Conservation (phyloP, 2,113 vertebrate genomes). For the Mastomys coucha region DNA sequence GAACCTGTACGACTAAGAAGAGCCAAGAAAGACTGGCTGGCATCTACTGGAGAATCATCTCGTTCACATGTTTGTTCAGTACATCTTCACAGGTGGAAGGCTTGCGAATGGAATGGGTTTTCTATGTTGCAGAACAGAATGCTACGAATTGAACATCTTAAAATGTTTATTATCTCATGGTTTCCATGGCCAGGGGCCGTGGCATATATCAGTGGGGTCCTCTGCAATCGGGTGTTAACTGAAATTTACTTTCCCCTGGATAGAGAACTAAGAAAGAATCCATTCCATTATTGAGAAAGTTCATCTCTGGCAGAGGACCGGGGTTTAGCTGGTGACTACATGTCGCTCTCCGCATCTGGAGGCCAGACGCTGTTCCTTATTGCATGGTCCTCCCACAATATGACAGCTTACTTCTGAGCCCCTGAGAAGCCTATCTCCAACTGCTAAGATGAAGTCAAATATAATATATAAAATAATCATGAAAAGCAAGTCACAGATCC, state of each 20-base stretch:
- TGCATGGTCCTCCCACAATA: not conserved
- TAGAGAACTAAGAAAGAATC: not conserved
- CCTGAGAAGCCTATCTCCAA: not conserved
- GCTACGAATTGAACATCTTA: not conserved
- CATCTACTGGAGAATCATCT: not conserved
- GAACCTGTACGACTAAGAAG: not conserved
- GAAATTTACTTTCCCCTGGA: not conserved
- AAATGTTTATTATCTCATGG: not conserved
- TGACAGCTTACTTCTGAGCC: not conserved
- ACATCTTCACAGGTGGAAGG: not conserved
- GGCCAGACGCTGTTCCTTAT: not conserved
- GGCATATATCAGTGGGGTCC: not conserved
- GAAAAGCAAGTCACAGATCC: not conserved
- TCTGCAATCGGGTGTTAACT: not conserved
- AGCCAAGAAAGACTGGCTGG: not conserved
- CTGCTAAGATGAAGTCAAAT: not conserved
- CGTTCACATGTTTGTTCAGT: not conserved
- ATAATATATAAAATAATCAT: not conserved
- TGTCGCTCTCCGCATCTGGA: not conserved
- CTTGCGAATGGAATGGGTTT: not conserved
- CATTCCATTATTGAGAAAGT: not conserved
- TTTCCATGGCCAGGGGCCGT: not conserved
- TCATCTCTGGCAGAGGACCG: not conserved
- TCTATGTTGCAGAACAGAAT: not conserved
- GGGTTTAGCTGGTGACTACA: not conserved